phyloP scores from a whole-genome alignment of 2,113 vertebrate genomes.

The Psilopogon haemacephalus region DNA sequence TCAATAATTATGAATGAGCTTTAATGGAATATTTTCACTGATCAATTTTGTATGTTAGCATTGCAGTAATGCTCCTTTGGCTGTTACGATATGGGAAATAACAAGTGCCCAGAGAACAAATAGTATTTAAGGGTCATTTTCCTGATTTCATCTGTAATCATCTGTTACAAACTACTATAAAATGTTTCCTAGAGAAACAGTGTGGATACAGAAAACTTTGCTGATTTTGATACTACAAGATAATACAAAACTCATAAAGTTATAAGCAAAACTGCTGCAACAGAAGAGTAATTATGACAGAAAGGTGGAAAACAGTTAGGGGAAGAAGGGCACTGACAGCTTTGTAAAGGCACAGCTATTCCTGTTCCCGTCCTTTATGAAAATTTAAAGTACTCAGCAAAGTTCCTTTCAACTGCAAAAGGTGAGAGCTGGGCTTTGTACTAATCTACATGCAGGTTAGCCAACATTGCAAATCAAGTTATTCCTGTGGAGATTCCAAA shows the following conservation, averaged over 20 bases:
- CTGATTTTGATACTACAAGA: background rate
- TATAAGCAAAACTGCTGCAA: background rate
- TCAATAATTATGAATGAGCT: background rate
- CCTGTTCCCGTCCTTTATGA: background rate
- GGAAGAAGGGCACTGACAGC: background rate
- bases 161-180: background rate
- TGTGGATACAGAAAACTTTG: background rate
- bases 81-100: background rate
- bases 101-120: background rate
- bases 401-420: background rate
- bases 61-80: background rate
- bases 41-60: background rate
- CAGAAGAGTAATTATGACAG: background rate
- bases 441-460: background rate
- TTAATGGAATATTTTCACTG: background rate
- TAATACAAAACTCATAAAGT: background rate
- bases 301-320: background rate
- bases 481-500: no score
- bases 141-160: background rate
- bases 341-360: background rate
- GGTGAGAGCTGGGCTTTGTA: background rate
- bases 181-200: background rate
- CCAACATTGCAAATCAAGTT: background rate
- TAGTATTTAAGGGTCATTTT: background rate
- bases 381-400: background rate